phyloP scores from a whole-genome alignment of 2,113 vertebrate genomes.

The Columba livia region DNA sequence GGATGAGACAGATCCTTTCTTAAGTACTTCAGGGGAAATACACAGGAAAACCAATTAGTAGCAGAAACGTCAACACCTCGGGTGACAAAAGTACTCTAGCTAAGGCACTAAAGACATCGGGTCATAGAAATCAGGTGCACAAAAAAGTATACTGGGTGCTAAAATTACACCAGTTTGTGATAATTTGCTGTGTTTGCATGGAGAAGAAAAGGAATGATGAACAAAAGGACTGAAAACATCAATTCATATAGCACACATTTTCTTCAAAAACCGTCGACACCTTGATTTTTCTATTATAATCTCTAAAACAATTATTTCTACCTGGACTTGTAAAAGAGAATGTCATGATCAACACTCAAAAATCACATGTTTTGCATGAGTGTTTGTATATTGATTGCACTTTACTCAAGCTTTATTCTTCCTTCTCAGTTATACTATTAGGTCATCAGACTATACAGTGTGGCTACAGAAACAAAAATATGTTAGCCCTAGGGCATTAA shows the following conservation, averaged over 20 bases:
- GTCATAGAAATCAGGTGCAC: not conserved
- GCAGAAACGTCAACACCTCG: not conserved
- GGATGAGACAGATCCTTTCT: not conserved
- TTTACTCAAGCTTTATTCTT: not conserved
- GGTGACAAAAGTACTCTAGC: not conserved
- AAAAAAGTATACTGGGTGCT: not conserved
- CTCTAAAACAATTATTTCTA: not conserved
- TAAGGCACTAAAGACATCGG: not conserved
- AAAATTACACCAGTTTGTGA: not conserved
- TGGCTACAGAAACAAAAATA: not conserved
- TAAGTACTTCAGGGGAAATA: not conserved
- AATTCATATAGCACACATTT: not conserved
- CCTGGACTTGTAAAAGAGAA: not conserved
- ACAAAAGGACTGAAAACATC: not conserved
- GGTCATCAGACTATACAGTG: not conserved
- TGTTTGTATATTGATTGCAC: not conserved
- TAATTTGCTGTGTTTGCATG: not conserved
- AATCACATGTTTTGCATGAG: not conserved
- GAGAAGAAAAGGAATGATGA: not conserved
- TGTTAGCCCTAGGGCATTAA: not conserved
- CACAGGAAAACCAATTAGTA: conserved; percentile 6
- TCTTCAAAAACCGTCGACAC: not conserved
- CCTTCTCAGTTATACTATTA: not conserved
- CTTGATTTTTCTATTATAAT: not conserved
- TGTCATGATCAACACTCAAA: not conserved